Evolutionary conservation across 2,797 vertebrate genomes (phyloP).

Genomic region (Rhinatrema bivittatum): DNA sequence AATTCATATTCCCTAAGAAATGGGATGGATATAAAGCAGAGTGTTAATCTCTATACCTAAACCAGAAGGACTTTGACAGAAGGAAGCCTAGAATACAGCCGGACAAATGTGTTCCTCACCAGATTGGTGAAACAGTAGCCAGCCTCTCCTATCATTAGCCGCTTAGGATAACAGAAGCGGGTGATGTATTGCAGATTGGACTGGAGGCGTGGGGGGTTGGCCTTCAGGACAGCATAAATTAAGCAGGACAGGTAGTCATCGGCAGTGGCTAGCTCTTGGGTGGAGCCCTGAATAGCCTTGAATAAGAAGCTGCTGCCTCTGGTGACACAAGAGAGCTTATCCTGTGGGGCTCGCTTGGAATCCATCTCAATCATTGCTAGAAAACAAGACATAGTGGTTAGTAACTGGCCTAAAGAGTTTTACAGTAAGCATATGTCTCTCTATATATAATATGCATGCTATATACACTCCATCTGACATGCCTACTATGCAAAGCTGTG

Average conservation of each 20-base stretch:
- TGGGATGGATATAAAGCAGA: no score
- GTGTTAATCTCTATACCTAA: no score
- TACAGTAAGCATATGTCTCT: no score
- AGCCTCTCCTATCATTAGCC: slow-evolving; percentile 66
- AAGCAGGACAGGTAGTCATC: slow-evolving; percentile 69
- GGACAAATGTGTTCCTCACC: no score
- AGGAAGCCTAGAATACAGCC: no score
- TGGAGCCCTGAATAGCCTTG: slow-evolving; percentile 52
- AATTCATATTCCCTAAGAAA: no score
- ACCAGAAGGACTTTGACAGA: no score
- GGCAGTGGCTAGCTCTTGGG: slow-evolving; percentile 58
- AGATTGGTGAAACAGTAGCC: slow-evolving; percentile 76
- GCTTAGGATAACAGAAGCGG: slow-evolving; percentile 70
- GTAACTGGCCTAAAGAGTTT: no score
- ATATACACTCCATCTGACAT: no score
- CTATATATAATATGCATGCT: no score
- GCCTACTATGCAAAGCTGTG: no score
- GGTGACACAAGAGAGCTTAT: slow-evolving; percentile 63
- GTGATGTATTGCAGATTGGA: slow-evolving; percentile 74
- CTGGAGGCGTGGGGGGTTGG: slow-evolving; percentile 67
- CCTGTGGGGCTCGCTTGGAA: slow-evolving; percentile 69
- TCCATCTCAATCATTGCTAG: slow-evolving; percentile 73
- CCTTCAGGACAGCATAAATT: slow-evolving; percentile 65
- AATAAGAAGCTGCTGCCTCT: slow-evolving; percentile 68
- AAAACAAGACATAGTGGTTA: neutral